phyloP scores from a whole-genome alignment of 2,113 vertebrate species.

The Pelvicachromis taeniatus region DNA sequence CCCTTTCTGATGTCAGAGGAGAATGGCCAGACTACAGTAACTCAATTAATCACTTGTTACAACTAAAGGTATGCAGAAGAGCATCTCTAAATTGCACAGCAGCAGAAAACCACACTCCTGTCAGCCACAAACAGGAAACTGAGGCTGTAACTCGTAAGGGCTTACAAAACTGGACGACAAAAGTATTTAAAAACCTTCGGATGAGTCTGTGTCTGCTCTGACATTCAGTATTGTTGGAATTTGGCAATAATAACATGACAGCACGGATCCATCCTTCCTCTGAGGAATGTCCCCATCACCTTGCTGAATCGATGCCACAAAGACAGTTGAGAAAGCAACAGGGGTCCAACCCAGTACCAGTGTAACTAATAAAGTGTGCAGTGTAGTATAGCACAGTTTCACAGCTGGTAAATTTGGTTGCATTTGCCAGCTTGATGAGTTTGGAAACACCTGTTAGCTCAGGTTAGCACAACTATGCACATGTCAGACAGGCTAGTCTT shows the following conservation, averaged over 20 bases:
- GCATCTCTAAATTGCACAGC: background rate
- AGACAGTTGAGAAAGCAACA: background rate
- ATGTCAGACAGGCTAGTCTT: background rate
- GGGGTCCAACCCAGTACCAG: background rate
- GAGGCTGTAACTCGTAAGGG: background rate
- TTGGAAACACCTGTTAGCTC: background rate
- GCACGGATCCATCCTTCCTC: accelerated
- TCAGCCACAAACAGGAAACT: no score
- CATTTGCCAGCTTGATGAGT: background rate
- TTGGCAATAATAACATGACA: background rate
- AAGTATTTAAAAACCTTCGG: background rate
- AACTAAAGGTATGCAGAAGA: background rate
- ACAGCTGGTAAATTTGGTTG: background rate
- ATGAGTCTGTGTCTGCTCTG: background rate
- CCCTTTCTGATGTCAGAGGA: background rate
- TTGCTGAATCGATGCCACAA: background rate
- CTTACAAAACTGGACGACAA: background rate
- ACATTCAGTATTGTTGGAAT: background rate
- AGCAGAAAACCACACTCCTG: background rate
- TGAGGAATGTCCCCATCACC: background rate
- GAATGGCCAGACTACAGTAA: accelerated
- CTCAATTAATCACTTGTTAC: background rate
- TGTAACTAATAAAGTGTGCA: background rate
- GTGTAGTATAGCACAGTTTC: background rate
- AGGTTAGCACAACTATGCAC: background rate